Base-by-base conservation (phyloP, 1,140 invertebrate species). In the Oscheius sp. region DNA sequence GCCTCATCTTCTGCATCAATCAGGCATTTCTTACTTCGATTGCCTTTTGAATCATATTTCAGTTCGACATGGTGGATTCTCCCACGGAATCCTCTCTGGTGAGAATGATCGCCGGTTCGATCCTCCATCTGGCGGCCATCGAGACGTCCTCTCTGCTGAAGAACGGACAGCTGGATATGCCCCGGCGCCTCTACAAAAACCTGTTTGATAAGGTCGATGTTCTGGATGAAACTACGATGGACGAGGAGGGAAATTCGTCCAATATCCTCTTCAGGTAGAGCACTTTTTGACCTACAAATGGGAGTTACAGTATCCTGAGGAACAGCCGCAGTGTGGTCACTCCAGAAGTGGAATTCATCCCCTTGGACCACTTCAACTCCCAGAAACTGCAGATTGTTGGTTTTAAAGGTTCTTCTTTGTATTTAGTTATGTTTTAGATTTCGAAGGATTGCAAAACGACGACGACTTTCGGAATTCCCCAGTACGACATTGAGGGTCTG, bases 101-200 rank as follows among this genome's bases (percentile, higher is more conserved):
- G n/a, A 31, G 69, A 36, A 63, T 71, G 59, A 65, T 71, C n/a
- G 69, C 58, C 29, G 62, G 69, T 3, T 71, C 58, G 15, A 65
- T 71, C 38, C 61, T 71, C 20, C 58, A 71, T n/a, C 38, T 71
- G 23, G 34, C 69, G 4, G 69, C 69, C 34, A 58, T 65, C 7
- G 69, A 71, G 64, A 71, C 64, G 18, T 64, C 69, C 13, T 36
- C 69, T 28, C 28, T 64, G 38, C 52, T 71, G 3, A 62, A 55
- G 18, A 65, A 31, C 29, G 69, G 69, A 18, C 49, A 55, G 15
- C 15, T 55, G 7, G 49, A 55, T 7, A 55, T 26, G 4, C 49
- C 49, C 23, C 15, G 7, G 7, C 49, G 49, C 4, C 7, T 55
- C 23, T 55, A 55, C 28, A 13, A 7, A 23, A 55, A 55, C 7